Base-by-base conservation (phyloP, 2,113 vertebrate genomes). In the Alouatta palliata region DNA sequence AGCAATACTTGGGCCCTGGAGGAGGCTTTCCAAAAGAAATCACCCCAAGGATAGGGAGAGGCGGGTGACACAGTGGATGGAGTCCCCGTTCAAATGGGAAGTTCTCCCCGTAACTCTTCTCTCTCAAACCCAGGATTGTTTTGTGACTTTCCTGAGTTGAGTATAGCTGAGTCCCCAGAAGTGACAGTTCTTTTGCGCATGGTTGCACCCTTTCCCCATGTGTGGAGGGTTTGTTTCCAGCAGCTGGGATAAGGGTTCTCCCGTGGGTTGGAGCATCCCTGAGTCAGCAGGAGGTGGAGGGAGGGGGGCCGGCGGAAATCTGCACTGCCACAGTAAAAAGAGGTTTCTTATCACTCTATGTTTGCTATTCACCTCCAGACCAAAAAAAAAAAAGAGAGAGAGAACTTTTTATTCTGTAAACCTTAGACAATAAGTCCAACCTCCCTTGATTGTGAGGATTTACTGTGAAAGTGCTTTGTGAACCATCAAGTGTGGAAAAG, bases 141-240 rank as follows among this genome's bases (percentile, higher is more conserved):
- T 85, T 88, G 47, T 86, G 37, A 52, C 58, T 90, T 97, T 93
- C 86, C 87, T 49, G 80, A 85, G 43, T 83, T 56, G 17, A 80
- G 13, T 23, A 13, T 73, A 91, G 71, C 27, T 83, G 17, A 35
- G 13, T 40, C 32, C 58, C 76, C 61, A 25, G 71, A 66, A 84
- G 37, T 32, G 37, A n/a, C 40, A 80, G 70, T 52, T 94, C n/a
- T 27, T 58, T 80, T 76, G 30, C 30, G n/a, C 27, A 20, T 9
- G 21, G 2, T 45, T 71, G 8, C 0, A 49, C 49, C 70, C 11
- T 43, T 80, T 75, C 27, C 70, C 66, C 14, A 4, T 61, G 73
- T 32, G 20, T 23, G 45, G 23, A 91, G 11, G 40, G 66, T 70
- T 95, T 92, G 84, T 49, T 25, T 45, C 81, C 49, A 73, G 37